Conservation (phyloP, 2,888 invertebrate species). For the Macropis europaea region DNA sequence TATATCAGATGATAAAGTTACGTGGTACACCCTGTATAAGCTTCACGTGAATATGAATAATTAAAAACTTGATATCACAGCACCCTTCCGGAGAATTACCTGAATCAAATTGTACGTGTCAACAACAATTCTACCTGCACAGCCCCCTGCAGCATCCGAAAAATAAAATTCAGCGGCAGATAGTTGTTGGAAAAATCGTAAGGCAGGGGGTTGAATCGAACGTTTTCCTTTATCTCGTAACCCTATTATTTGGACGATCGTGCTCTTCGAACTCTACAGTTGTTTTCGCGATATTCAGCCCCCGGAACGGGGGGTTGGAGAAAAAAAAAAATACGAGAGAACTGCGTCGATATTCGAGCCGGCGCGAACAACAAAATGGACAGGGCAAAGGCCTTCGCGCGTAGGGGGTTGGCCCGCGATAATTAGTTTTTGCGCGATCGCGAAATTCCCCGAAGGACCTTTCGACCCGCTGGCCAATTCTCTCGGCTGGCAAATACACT, state of each 20-base stretch:
- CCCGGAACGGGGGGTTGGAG: background rate
- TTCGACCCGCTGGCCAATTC: conserved; percentile 38
- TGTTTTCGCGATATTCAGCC: background rate
- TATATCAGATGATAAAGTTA: too few species aligned
- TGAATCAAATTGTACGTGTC: too few species aligned
- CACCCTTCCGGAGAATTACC: too few species aligned
- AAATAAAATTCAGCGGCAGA: too few species aligned
- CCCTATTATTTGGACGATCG: background rate
- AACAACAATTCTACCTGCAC: too few species aligned
- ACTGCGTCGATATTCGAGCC: conserved; percentile 8
- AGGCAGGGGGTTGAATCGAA: too few species aligned
- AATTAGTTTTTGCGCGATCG: conserved; percentile 53
- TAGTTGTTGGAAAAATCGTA: too few species aligned
- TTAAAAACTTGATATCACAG: too few species aligned
- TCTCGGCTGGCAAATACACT: conserved; percentile 45
- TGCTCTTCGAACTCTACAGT: conserved; percentile 9
- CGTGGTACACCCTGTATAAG: too few species aligned
- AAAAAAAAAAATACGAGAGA: background rate
- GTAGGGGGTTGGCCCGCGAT: conserved; percentile 14
- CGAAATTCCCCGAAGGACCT: conserved; percentile 49
- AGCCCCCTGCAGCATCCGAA: too few species aligned
- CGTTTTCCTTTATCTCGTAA: background rate
- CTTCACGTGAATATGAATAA: too few species aligned
- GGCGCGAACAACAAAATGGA: conserved; percentile 29
- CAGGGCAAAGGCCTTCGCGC: conserved; percentile 13